Evolutionary conservation across 2,797 vertebrate genomes (phyloP), one percentile per base, ranked within the genome.

Genomic region (Neosilurus mollespiculum): DNA sequence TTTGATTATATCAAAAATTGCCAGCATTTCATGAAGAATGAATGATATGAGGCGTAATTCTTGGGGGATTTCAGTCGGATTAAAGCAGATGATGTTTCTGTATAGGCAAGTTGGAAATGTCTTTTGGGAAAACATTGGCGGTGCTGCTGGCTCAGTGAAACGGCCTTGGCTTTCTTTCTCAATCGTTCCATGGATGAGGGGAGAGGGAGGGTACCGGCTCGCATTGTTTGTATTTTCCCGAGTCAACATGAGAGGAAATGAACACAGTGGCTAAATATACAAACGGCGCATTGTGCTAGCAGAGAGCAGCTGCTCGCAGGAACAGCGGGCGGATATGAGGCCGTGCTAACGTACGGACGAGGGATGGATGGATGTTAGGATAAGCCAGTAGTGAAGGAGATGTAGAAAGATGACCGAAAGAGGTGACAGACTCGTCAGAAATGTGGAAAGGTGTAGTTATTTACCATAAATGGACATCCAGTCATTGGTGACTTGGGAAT

Each of bases 201-300:
- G 61, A 65, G 81, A 81, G 69, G 37, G 61, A 67, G 82, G 34
- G 30, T 75, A 61, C 43, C 9, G 34, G 81, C 75, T 81, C 76
- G 87, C 89, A 92, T 93, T 89, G 88, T 89, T 85, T 86, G 87
- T 89, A 84, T 89, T 89, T 88, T 87, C 82, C 86, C 86, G 26
- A 89, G 85, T 91, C 90, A 91, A 89, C 88, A 87, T 76, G 54
- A 88, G 83, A 92, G 87, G 82, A 87, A 87, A 87, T 87, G 86
- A 90, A 86, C 54, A 34, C 81, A 88, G 87, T 85, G 85, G 85
- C 88, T 93, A 93, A 94, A 93, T 93, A 93, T 93, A 93, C 90
- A 92, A 93, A 91, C 61, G 62, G 86, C 85, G 92, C 92, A 93
- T 93, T 92, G 90, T 92, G 88, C 37, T 64, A 89, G 87, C 51